These are phyloP conservation scores for Andricus curvator DNA, from an alignment of 2,888 invertebrate genomes.

Conservation along the genomic window DNA sequence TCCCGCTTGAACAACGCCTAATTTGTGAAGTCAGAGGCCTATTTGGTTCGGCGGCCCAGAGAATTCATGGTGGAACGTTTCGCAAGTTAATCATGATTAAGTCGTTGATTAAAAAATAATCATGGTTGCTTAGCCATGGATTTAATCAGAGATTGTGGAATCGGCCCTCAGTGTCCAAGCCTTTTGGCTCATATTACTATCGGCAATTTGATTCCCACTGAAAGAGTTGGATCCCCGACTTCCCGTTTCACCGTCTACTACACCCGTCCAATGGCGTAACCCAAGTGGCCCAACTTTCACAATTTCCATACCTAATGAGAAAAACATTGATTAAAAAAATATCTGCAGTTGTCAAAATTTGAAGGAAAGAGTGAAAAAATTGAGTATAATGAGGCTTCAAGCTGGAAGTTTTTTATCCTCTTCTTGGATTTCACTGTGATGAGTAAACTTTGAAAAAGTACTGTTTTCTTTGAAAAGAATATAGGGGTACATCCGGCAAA, in stretches of 20 bases:
- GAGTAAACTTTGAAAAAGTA: background rate
- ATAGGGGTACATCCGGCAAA: background rate
- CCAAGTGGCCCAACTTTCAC: background rate
- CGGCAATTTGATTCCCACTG: slow-evolving; percentile 42
- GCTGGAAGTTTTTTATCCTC: background rate
- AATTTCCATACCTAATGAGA: background rate
- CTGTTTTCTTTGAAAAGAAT: background rate
- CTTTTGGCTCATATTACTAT: slow-evolving; percentile 45
- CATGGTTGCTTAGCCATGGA: no score
- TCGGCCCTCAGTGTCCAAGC: slow-evolving; percentile 14
- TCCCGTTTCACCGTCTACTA: slow-evolving; percentile 12
- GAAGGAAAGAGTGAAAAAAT: background rate
- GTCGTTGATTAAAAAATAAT: no score
- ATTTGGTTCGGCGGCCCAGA: no score
- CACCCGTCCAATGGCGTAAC: background rate
- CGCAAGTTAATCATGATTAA: no score
- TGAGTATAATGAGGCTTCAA: background rate
- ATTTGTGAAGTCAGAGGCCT: no score
- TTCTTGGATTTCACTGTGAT: background rate
- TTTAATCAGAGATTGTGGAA: no score
- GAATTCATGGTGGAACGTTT: no score
- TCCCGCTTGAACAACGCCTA: no score
- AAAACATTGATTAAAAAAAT: background rate
- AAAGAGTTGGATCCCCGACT: slow-evolving; percentile 12
- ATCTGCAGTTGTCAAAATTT: background rate